Evolutionary conservation across 2,113 vertebrate genomes (phyloP).

Genomic region (Eudyptes chrysolophus): DNA sequence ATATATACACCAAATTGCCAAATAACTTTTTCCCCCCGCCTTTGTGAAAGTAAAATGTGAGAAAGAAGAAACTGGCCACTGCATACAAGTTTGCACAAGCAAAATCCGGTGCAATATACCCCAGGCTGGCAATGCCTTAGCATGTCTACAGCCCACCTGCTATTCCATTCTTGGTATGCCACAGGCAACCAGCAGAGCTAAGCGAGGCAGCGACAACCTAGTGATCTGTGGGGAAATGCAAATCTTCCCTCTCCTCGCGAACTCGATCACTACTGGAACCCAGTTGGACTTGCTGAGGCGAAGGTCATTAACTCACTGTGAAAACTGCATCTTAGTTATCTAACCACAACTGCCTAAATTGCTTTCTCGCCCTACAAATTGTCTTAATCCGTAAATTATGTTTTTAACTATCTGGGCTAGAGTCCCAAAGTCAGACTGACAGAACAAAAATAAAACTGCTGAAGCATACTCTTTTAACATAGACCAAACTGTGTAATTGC

Average conservation of each 20-base stretch:
- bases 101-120: neutral
- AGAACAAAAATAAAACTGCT: conserved; percentile 21
- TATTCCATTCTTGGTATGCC: neutral
- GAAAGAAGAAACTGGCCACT: neutral
- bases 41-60: neutral
- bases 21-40: fast-evolving
- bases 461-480: neutral
- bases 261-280: neutral
- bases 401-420: conserved; percentile 3
- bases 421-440: neutral
- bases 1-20: neutral
- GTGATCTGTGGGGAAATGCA: neutral
- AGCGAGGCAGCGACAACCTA: fast-evolving
- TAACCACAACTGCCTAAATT: neutral
- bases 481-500: neutral
- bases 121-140: neutral
- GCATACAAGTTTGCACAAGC: neutral
- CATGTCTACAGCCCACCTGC: neutral
- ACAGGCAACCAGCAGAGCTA: neutral
- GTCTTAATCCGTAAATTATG: conserved; percentile 1
- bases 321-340: neutral
- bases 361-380: neutral
- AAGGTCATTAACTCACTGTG: neutral
- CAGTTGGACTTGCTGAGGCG: neutral
- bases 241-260: neutral